Base-by-base conservation (phyloP, 2,113 vertebrate species). In the Cephalopholis sonnerati region DNA sequence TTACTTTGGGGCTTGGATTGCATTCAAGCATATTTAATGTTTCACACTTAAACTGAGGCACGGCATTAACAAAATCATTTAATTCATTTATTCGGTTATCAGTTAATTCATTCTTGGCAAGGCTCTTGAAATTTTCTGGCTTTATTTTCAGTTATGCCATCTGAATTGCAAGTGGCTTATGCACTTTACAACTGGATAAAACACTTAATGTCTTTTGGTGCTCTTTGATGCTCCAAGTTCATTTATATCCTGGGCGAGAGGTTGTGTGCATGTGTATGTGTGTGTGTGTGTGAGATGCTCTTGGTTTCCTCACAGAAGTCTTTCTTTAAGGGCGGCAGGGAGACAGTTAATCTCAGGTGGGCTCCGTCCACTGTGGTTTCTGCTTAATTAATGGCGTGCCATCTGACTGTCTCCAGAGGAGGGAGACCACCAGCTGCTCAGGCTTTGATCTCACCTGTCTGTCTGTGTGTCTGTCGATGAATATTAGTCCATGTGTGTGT, bases 371-470 rank as follows among this genome's bases (percentile, higher is more conserved):
- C 81, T 74, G 91, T 92, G 90, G 88, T 79, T 93, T 90, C 82
- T 86, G 88, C 88, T 92, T 95, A 93, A 95, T 95, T 95, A 94
- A 92, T 86, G 80, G 72, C 8, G 24, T 29, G 59, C 93, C 94
- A 95, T 94, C 94, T 95, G 94, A 87, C 84, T 61, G 61, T 88
- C 91, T 91, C 90, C 63, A 74, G 74, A 82, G 91, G 85, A 82
- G 24, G 76, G 41, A 79, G 87, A 87, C 81, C 87, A 84, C 87
- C 94, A 93, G 89, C 90, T 94, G 92, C 89, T 90, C 61, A 41
- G 74, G 77, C 92, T 95, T 94, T 95, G 93, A 94, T 94, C 93
- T 91, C 87, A 81, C 79, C 87, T 82, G 87, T 82, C 87, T 73
- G 78, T 76, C 54, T 54, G 63, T 74, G 54, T 59, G 64, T 24